Evolutionary conservation across 2,888 invertebrate genomes (phyloP).

Genomic region (Hirtodrosophila alboralis): DNA sequence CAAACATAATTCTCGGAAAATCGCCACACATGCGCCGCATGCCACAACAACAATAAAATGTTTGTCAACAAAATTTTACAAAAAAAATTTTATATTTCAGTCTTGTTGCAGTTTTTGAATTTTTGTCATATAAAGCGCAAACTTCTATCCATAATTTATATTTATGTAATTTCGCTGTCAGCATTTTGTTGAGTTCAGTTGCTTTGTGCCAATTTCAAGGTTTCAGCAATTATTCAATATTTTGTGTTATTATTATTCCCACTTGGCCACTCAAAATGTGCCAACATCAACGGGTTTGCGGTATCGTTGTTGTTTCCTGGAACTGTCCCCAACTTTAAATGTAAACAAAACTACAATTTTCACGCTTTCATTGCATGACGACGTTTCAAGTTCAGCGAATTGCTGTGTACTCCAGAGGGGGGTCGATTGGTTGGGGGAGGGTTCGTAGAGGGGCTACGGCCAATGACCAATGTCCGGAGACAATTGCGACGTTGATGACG

Average conservation of each 20-base stretch:
- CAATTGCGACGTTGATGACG: constrained; percentile 67
- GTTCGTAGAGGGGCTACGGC: constrained; percentile 27
- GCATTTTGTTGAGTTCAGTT: constrained; percentile 34
- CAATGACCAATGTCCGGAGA: constrained; percentile 69
- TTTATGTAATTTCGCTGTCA: constrained; percentile 52
- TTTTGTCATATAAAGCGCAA: constrained; percentile 23
- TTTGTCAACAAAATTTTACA: constrained; percentile 14
- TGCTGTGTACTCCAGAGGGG: constrained; percentile 5
- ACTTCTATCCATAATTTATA: constrained; percentile 26
- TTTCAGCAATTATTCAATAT: constrained; percentile 68
- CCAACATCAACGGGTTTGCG: constrained; percentile 57
- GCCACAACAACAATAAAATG: constrained; percentile 25
- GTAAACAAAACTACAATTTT: constrained; percentile 41
- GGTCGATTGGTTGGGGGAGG: neutral
- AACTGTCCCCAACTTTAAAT: constrained; percentile 33
- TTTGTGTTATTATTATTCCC: neutral
- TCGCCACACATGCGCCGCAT: constrained; percentile 38
- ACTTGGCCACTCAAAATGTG: constrained; percentile 42
- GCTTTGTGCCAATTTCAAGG: constrained; percentile 57
- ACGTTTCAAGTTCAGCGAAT: constrained; percentile 72
- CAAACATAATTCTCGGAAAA: constrained; percentile 39
- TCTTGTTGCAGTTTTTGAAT: constrained; percentile 8
- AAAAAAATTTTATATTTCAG: neutral
- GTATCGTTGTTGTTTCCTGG: constrained; percentile 49
- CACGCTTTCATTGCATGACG: constrained; percentile 68